A percentile compares a stretch with the other conserved stretches of the same genome.
phyloP scores from a whole-genome alignment of 1,140 invertebrate species.

The Mactra quadrangularis region DNA sequence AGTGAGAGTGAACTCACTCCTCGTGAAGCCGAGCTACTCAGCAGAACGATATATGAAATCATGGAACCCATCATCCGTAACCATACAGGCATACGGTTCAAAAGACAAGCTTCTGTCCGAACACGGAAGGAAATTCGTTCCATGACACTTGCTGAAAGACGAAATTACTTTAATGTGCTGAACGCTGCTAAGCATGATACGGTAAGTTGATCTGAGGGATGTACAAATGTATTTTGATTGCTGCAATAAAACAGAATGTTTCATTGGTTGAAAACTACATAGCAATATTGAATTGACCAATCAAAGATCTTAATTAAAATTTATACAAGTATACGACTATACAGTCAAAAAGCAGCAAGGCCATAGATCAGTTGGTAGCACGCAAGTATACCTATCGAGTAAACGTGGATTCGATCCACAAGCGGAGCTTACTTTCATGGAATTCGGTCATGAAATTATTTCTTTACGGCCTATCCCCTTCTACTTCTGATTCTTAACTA shows the following conservation, averaged over 20 bases:
- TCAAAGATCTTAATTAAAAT: not conserved
- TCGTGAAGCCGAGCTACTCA: not conserved
- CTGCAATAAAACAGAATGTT: no score
- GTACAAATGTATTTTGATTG: no score
- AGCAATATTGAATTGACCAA: no score
- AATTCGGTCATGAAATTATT: no score
- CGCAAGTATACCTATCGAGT: not conserved
- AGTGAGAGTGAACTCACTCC: not conserved
- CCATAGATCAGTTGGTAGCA: no score
- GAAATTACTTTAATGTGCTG: slow-evolving; percentile 35
- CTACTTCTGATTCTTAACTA: no score
- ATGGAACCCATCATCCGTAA: not conserved
- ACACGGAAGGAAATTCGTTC: slow-evolving; percentile 25
- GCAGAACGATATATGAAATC: not conserved
- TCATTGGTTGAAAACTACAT: no score
- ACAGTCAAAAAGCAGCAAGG: not conserved
- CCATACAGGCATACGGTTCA: not conserved
- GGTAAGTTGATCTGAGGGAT: slow-evolving; percentile 4
- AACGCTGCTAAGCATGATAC: slow-evolving; percentile 37
- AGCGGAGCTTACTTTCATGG: no score
- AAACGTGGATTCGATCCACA: no score
- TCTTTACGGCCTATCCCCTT: no score
- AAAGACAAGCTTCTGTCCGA: slow-evolving; percentile 19
- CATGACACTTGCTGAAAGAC: slow-evolving; percentile 14
- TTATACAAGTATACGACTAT: not conserved